Evolutionary conservation across 2,797 vertebrate genomes (phyloP).

Genomic region (Chromis chromis): DNA sequence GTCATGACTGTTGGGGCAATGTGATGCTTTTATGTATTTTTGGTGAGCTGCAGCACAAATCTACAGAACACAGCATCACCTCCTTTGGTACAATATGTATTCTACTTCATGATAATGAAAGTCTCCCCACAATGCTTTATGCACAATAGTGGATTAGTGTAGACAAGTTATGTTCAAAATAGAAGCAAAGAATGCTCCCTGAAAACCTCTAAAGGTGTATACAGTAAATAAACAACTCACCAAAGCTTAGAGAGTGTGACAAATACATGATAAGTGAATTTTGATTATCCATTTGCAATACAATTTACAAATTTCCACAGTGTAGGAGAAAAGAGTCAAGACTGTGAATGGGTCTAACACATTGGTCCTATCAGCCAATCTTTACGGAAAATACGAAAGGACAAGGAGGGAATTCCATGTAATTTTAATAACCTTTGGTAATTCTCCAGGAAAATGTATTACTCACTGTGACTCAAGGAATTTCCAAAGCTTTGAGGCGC

Average conservation of each 20-base stretch:
- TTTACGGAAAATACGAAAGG: neutral
- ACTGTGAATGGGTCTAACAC: neutral
- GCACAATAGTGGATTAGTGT: neutral
- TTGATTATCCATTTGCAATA: neutral
- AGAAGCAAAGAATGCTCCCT: neutral
- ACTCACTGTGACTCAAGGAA: neutral
- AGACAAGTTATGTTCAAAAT: neutral
- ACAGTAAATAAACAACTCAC: neutral
- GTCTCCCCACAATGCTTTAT: neutral
- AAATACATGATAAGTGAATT: neutral
- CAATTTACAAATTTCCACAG: neutral
- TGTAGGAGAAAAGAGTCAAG: neutral
- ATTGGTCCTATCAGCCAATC: neutral
- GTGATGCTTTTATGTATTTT: constrained; percentile 42
- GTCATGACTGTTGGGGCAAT: constrained; percentile 51
- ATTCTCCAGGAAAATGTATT: neutral
- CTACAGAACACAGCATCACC: neutral
- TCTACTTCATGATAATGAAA: neutral
- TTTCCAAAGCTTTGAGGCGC: neutral
- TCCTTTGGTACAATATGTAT: constrained; percentile 4
- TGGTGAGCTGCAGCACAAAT: constrained; percentile 41
- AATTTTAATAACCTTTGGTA: neutral
- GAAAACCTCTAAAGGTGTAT: neutral
- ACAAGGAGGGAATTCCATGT: neutral
- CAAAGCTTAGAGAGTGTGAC: neutral